Conservation (phyloP, 2,888 invertebrate species). For the Athalia rosae region DNA sequence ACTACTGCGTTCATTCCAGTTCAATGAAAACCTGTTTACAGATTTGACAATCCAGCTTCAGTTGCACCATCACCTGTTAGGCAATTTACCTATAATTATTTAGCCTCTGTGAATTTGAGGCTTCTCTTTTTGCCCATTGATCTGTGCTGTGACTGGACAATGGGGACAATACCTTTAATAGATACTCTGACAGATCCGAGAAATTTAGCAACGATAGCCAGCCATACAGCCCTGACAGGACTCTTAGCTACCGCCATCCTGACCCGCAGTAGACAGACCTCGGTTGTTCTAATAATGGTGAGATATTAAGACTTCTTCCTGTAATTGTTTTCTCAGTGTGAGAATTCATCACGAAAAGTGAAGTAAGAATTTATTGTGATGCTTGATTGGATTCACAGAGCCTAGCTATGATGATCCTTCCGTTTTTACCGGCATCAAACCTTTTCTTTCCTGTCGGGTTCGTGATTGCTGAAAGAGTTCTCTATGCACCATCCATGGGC, state of each 20-base stretch:
- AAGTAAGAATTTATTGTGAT: neutral
- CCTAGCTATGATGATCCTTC: conserved; percentile 89
- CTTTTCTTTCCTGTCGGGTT: conserved; percentile 98
- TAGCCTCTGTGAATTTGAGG: conserved; percentile 93
- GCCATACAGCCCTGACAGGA: conserved; percentile 79
- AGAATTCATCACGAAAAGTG: neutral
- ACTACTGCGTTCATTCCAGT: conserved; percentile 2
- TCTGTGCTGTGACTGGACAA: conserved; percentile 98
- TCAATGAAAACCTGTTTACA: conserved; percentile 67
- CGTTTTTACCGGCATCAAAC: conserved; percentile 97
- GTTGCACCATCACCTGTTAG: conserved; percentile 88
- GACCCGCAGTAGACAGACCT: conserved; percentile 79
- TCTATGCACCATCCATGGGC: conserved; percentile 98
- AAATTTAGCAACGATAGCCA: conserved; percentile 85
- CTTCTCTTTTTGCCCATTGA: conserved; percentile 91
- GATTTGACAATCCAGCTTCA: conserved; percentile 98
- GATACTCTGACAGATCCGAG: conserved; percentile 86
- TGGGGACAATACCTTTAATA: conserved; percentile 94
- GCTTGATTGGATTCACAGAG: conserved; percentile 77
- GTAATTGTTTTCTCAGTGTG: conserved; percentile 3
- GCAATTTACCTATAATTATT: conserved; percentile 94
- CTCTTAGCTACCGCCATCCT: conserved; percentile 77
- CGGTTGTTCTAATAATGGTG: conserved; percentile 83
- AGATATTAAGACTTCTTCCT: conserved; percentile 56
- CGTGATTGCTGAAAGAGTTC: conserved; percentile 95